Base-by-base conservation (phyloP, 2,888 invertebrate species). In the Acrobeloides nanus region DNA sequence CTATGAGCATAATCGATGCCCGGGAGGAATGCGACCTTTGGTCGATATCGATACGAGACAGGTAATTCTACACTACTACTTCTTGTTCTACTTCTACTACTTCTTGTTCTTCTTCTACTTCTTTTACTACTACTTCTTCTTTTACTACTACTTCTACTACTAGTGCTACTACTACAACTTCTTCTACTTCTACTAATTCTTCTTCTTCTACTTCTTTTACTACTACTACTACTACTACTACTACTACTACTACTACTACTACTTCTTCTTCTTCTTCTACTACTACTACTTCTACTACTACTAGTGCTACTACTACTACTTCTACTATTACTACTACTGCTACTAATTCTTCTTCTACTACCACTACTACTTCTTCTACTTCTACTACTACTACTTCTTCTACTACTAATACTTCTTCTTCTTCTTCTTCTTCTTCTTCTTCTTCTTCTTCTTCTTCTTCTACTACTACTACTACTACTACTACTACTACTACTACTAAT, bases 1-100 rank as follows among this genome's bases (percentile, higher is more conserved):
- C 24, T 23, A 33, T 17, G 41, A 46, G 23, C 47, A 51, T 8
- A 31, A 45, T 15, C 33, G 47, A 8, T 51, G 51, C n/a, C 47
- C 51, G 10, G 23, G 18, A 8, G 47, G 51, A 5, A 40, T 38
- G 10, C n/a, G 29, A 18, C 51, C 51, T 17, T n/a, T 49, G n/a
- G 17, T 49, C 5, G 46, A 47, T 17, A 20, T 33, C 8, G 20
- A 25, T 12, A 25, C 43, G 27, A 46, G 15, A 18, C 10, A 25
- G 2, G 32, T 31, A 8, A 21, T 26, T 6, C 29, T n/a, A 27
- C 3, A 20, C 8, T 40, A 32, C 17, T 40, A 29, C 3, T 32
- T 32, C 3, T n/a, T 40, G 21, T 21, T 40, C 2, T 15, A 29
- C 25, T 20, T 18, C 17, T 40, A 29, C 2, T 40, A 32, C 21